Percentiles rank a stretch among this genome's conserved stretches.
phyloP scores from a whole-genome alignment of 2,113 vertebrate genomes.

The Equus przewalskii region DNA sequence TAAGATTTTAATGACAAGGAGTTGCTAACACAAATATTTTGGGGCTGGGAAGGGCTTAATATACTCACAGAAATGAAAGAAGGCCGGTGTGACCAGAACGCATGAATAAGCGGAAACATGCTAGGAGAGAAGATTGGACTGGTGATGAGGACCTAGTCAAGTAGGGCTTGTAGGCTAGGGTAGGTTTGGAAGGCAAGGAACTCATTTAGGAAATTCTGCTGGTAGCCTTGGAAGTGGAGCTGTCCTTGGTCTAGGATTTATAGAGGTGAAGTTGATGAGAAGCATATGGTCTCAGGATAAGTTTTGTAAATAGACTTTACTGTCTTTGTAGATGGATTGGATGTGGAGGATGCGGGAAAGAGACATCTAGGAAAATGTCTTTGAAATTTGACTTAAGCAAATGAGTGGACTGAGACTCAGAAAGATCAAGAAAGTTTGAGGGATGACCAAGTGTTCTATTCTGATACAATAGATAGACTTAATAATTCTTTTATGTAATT shows the following conservation, averaged over 20 bases:
- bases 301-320: not conserved
- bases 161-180: not conserved
- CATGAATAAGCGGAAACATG: not conserved
- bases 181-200: not conserved
- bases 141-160: not conserved
- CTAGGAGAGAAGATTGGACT: not conserved
- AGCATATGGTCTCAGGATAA: not conserved
- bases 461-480: not conserved
- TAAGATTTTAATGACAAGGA: not conserved
- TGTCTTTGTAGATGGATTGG: not conserved
- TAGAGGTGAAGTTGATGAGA: not conserved
- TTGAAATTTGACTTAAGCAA: constrained; percentile 18
- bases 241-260: not conserved
- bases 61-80: not conserved
- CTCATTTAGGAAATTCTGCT: not conserved
- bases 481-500: not conserved
- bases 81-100: not conserved
- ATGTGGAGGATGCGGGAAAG: not conserved
- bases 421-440: not conserved
- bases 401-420: not conserved
- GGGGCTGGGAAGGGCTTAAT: not conserved
- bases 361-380: not conserved
- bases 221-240: not conserved
- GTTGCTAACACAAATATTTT: not conserved
- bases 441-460: not conserved